Base-by-base conservation (phyloP, 2,113 vertebrate species). In the Anoplopoma fimbria region DNA sequence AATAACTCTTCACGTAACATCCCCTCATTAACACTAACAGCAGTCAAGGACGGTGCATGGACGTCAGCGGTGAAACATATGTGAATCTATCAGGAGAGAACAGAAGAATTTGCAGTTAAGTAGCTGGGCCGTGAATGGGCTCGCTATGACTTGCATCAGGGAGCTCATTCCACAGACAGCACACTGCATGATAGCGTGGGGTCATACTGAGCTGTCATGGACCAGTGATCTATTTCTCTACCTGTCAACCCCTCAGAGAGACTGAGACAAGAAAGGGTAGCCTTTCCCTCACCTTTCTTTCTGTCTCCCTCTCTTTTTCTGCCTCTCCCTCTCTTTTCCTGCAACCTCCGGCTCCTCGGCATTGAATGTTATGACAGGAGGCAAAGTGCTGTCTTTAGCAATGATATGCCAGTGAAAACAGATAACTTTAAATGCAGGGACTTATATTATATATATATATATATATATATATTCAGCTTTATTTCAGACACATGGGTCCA, bases 211-310 rank as follows among this genome's bases (percentile, higher is more conserved):
- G 91, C 94, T 95, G 94, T 95, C 95, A 95, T 91, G 93, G 91
- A 93, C 94, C 92, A 91, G 87, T 93, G 93, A 95, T 95, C 93
- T 91, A 94, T 94, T 95, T 94, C 92, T 93, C 89, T 94, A 93
- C 92, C 92, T 95, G 95, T 95, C 95, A 95, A 88, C 89, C 84
- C 89, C 87, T 90, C 87, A 87, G 91, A 93, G 89, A 91, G 89
- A 85, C 88, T 79, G 75, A 93, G 91, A 85, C 89, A 92, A 88
- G 87, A 89, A 82, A 82, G 82, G 69, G 53, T 86, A 91, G 86
- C 81, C 82, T 89, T 84, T 76, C 64, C 57, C 76, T 91, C 90
- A 93, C 89, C 88, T 81, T 76, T 70, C 61, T 47, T 69, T 75
- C 55, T 42, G 55, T 40, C 69, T 47, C 47, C 36, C 62, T 67